phyloP scores from a whole-genome alignment of 2,797 vertebrate genomes.

The Eulemur albifrons region DNA sequence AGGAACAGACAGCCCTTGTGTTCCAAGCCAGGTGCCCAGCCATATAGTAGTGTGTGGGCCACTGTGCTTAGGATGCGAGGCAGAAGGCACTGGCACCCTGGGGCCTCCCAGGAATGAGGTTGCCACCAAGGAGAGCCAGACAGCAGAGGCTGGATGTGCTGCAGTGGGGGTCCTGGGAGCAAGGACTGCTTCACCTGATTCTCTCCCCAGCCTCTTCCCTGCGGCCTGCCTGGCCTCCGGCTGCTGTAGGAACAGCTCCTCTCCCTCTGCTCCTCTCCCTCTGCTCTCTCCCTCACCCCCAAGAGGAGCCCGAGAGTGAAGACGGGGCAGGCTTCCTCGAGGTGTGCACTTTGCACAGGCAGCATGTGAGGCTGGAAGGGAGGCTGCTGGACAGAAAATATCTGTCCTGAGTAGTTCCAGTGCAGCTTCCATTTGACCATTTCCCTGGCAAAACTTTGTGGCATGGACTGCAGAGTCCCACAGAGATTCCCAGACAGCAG shows the following conservation, averaged over 20 bases:
- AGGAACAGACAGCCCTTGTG: background rate
- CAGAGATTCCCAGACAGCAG: background rate
- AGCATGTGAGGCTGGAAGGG: background rate
- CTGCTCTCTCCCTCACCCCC: background rate
- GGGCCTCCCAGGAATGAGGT: background rate
- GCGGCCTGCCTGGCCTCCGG: background rate
- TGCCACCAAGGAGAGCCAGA: background rate
- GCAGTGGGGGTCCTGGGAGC: background rate
- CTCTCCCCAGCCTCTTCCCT: background rate
- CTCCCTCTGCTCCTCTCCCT: background rate
- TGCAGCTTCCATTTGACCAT: background rate
- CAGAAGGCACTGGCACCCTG: background rate
- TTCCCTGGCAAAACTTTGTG: background rate
- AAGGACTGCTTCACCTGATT: background rate
- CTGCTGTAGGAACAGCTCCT: background rate
- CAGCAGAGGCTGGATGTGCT: background rate
- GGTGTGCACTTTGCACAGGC: no score
- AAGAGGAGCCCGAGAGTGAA: background rate
- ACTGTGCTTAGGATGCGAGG: background rate
- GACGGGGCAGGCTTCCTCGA: fast-evolving
- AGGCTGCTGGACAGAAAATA: background rate
- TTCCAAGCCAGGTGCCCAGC: background rate
- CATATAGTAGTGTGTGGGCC: background rate
- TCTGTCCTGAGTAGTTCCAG: background rate
- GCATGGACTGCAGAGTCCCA: background rate